Percentiles rank a stretch among this genome's conserved stretches.
These are phyloP conservation scores for Macrobrachium rosenbergii DNA, from an alignment of 1,140 invertebrate genomes.

Conservation along the genomic window DNA sequence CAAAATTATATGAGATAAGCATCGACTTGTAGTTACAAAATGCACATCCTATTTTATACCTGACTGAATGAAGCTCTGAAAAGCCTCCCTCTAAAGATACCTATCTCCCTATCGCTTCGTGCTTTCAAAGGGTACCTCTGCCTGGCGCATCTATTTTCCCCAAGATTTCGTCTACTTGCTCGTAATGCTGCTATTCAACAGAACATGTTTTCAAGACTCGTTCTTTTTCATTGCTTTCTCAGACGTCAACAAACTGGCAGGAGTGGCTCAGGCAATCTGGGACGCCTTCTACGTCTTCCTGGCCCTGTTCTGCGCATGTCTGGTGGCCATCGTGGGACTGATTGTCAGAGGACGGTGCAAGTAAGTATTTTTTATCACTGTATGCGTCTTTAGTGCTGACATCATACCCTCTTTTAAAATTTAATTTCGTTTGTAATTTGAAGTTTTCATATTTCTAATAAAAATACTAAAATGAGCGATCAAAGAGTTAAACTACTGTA, in stretches of 20 bases:
- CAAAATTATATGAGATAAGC: too few species aligned
- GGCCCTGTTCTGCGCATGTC: conserved; percentile 51
- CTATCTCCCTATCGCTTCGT: too few species aligned
- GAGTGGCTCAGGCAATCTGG: conserved; percentile 50
- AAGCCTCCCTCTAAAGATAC: too few species aligned
- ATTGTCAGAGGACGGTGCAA: conserved; percentile 51
- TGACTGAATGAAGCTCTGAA: too few species aligned
- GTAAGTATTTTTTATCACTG: conserved; percentile 37
- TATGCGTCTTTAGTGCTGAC: neutral
- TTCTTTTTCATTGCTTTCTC: neutral
- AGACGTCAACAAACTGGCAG: conserved; percentile 26
- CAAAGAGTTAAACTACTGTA: too few species aligned
- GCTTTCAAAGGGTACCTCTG: too few species aligned
- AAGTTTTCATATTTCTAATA: neutral
- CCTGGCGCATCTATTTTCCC: neutral
- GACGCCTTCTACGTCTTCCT: conserved; percentile 59
- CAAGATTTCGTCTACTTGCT: neutral
- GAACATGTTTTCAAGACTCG: neutral
- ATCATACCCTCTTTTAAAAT: neutral
- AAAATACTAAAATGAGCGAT: too few species aligned
- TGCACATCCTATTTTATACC: too few species aligned
- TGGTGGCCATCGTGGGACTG: conserved; percentile 48
- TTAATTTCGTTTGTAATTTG: neutral
- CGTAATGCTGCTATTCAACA: neutral
- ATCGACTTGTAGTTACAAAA: too few species aligned